Evolutionary conservation across 2,888 invertebrate genomes (phyloP).

Genomic region (Auanema freiburgensis): DNA sequence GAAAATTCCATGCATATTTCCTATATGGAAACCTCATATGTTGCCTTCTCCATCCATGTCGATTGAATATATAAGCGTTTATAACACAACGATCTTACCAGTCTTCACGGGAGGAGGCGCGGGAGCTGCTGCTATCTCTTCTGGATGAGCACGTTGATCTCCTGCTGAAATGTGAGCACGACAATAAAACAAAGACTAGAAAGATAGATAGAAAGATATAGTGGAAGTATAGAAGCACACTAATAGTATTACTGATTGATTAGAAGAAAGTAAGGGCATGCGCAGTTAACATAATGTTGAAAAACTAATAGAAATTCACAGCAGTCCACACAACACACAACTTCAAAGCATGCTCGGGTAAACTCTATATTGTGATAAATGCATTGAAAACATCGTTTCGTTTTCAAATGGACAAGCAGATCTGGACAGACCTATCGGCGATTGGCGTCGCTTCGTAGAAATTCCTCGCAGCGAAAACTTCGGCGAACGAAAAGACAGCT

Average conservation of each 20-base stretch:
- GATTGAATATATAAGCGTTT: too few species aligned
- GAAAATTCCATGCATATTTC: too few species aligned
- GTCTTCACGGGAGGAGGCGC: conserved; percentile 10
- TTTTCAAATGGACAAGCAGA: neutral
- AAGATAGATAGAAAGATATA: conserved; percentile 7
- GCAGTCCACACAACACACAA: conserved; percentile 7
- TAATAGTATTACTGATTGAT: neutral
- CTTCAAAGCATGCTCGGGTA: neutral
- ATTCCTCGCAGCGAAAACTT: conserved; percentile 35
- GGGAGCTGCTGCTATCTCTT: conserved; percentile 31
- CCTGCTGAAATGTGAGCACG: conserved; percentile 49
- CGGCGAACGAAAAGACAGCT: conserved; percentile 22
- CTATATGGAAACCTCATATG: too few species aligned
- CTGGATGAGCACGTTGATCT: conserved; percentile 61
- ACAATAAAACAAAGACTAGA: conserved; percentile 9
- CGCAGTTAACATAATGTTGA: neutral
- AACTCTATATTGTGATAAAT: neutral
- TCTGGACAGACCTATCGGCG: conserved; percentile 24
- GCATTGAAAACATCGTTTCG: too few species aligned
- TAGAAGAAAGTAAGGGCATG: conserved; percentile 20
- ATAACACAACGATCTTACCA: neutral
- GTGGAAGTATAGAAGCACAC: neutral
- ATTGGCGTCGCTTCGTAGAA: conserved; percentile 25
- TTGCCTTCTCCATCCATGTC: too few species aligned
- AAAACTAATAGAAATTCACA: conserved; percentile 9